Evolutionary conservation across 2,797 vertebrate genomes (phyloP), one percentile per base, ranked within the genome.

Genomic region (Ambastaia sidthimunki): DNA sequence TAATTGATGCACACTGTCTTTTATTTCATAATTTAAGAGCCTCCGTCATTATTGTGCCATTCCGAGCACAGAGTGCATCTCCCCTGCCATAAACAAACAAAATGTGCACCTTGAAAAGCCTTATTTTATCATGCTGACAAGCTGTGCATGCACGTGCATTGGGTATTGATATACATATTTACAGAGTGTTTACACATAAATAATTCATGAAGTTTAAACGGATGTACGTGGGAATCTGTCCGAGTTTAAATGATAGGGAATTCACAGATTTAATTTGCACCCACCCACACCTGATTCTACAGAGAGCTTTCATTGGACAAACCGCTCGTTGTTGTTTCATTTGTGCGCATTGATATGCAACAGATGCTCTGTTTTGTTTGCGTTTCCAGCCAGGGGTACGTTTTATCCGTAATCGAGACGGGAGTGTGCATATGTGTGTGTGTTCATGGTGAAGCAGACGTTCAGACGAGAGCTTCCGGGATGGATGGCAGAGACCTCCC

Each of bases 11-110:
- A 86, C 87, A 85, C 85, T 83, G 78, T 87, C 85, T 86, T 88
- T 92, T 92, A 86, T 90, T 89, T 92, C 74, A 81, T 85, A 92
- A 92, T 93, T 88, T 87, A 90, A 89, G 88, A 90, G 85, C 87
- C 87, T 89, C 89, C 82, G 78, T 92, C 87, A 91, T 92, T 90
- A 92, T 89, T 89, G 86, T 92, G 90, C 89, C 90, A 89, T 87
- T 91, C 89, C 73, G 54, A 78, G 74, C 57, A 52, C 50, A 55
- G 63, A 83, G 67, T 82, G 66, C 82, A 74, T 77, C 74, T 23
- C 63, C 69, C 75, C 63, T 2, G 55, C 67, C 25, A 81, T 84
- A 81, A 85, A 75, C 75, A 78, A 82, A 72, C 70, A 77, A 87
- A 85, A 80, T 71, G 68, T 37, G 54, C 73, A 69, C 76, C 55